These are phyloP conservation scores for Steatocranus sp. DNA, from an alignment of 2,797 vertebrate genomes.

Conservation along the genomic window DNA sequence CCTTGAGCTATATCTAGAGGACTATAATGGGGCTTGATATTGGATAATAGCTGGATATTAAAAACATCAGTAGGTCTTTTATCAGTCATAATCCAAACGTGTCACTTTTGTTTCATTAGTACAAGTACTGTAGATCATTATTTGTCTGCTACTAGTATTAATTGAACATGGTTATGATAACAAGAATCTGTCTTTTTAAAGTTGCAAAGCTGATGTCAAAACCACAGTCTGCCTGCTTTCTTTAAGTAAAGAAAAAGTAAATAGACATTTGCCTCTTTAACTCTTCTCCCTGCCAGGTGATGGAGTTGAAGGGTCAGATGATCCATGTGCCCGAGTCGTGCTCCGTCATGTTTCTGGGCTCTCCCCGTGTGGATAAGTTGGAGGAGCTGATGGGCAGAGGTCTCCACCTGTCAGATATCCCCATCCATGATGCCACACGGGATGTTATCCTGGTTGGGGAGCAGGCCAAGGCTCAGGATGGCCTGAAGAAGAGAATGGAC, in stretches of 20 bases:
- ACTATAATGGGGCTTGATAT: neutral
- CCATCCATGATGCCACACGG: constrained; percentile 94
- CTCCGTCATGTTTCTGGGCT: constrained; percentile 93
- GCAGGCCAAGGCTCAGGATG: constrained; percentile 96
- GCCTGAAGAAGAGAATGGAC: constrained; percentile 97
- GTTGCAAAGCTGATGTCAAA: neutral
- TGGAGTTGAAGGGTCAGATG: constrained; percentile 99
- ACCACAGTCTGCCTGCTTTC: neutral
- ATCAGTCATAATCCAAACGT: neutral
- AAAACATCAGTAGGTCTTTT: neutral
- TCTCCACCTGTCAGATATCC: constrained; percentile 94
- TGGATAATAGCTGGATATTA: neutral
- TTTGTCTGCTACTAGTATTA: neutral
- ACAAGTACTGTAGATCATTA: neutral
- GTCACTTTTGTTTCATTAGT: neutral
- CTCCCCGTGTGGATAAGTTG: constrained; percentile 94
- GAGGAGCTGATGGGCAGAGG: constrained; percentile 97
- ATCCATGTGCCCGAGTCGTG: constrained; percentile 93
- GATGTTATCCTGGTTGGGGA: constrained; percentile 97
- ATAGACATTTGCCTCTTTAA: neutral
- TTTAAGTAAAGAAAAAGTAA: neutral
- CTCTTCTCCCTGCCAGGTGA: constrained; percentile 77
- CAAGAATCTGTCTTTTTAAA: neutral
- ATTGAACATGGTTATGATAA: neutral
- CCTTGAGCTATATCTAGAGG: neutral